These are phyloP conservation scores for Dreissena rostriformis DNA, from an alignment of 1,140 invertebrate genomes.

Conservation along the genomic window DNA sequence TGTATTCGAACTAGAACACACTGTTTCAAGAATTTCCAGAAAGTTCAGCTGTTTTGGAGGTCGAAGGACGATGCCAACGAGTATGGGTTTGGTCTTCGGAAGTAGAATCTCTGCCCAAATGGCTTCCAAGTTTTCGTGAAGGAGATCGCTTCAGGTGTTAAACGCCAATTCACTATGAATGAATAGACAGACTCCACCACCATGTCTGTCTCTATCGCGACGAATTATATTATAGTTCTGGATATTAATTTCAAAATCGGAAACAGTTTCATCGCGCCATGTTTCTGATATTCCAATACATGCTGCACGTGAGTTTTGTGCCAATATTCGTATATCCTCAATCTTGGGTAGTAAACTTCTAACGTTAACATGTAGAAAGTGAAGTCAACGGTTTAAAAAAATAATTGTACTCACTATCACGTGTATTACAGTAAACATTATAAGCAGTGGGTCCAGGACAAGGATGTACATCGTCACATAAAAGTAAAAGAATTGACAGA, in stretches of 20 bases:
- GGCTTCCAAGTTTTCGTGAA: conserved; percentile 3
- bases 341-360: conserved; percentile 34
- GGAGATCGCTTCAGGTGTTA: not conserved
- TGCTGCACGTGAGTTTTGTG: conserved; percentile 5
- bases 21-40: too few relatives aligned
- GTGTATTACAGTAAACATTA: too few relatives aligned
- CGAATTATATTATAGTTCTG: not conserved
- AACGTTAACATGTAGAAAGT: conserved; percentile 11
- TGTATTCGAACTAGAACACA: too few relatives aligned
- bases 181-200: conserved; percentile 16
- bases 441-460: too few relatives aligned
- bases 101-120: conserved; percentile 5
- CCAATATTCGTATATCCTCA: not conserved
- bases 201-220: conserved; percentile 10
- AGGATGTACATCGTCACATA: too few relatives aligned
- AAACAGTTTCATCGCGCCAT: conserved; percentile 19
- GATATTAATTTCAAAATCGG: conserved; percentile 28
- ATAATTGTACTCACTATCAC: too few relatives aligned
- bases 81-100: conserved; percentile 24
- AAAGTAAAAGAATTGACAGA: too few relatives aligned
- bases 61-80: conserved; percentile 7
- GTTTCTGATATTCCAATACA: conserved; percentile 23
- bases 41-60: conserved; percentile 10
- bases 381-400: too few relatives aligned
- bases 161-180: conserved; percentile 12